Base-by-base conservation (phyloP, 2,888 invertebrate species). In the Phyllotreta cruciferae region DNA sequence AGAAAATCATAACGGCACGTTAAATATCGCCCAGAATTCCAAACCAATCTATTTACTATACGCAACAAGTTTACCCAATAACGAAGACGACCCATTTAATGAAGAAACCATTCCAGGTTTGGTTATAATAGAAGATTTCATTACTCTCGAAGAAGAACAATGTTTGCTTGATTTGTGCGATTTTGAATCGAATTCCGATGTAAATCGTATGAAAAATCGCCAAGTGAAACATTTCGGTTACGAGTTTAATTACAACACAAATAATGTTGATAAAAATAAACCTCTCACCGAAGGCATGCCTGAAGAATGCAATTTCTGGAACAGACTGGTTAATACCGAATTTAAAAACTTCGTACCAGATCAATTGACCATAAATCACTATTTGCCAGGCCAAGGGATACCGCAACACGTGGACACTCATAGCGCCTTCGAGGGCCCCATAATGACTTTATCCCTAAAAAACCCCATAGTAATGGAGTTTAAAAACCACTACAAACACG, bases 341-440 rank as follows among this genome's bases (percentile, higher is more conserved):
- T 77, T 83, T 70, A 77, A 79, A 24, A 80, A 82, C 63, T 81
- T 82, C 45, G 66, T 77, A 34, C 94, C 94, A 3, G 90, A 95
- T 82, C 96, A 96, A 76, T 76, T 95, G 50, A 96, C 96, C 0
- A 86, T 94, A 0, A 96, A 96, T 79, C 86, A 87, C 73, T 96
- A 96, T 80, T 80, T 83, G 63, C 90, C 93, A 49, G 95, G 96
- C 9, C 94, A 95, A 84, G 94, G 96, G 41, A 98, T 99, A 77
- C 98, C 98, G 37, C 87, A 91, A 0, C 98, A 99, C 81, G 89
- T 96, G 13, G 98, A 99, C 78, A 96, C 94, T 0, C 96, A 97
- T 77, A 95, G 95, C 79, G 92, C 95, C 0, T 99, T 98, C 81
- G 90, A 92, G 69, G 90, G 91, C 75, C 91, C 91, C 1, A 92